Evolutionary conservation across 2,797 vertebrate genomes (phyloP), one percentile per base, ranked within the genome.

Genomic region (Acrossocheilus fasciatus): DNA sequence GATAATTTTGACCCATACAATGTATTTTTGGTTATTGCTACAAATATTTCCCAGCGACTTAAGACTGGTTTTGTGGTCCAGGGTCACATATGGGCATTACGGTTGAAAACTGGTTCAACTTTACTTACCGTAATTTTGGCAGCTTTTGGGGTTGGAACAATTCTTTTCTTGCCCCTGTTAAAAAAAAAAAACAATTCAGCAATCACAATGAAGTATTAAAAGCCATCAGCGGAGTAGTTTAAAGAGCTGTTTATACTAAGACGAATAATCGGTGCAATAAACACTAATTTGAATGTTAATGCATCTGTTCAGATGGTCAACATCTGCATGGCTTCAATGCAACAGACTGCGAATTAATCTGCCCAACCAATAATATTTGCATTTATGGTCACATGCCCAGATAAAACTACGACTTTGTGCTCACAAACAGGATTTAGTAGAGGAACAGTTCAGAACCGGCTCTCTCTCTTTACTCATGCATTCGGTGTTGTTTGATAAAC

Each of bases 91-190:
- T 39, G 6, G 11, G n/a, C 6, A 4, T 15, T 10, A 43, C 43
- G 12, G 12, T 17, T 34, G 26, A 34, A 66, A 66, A 34, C 26
- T 15, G 6, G 20, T 43, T 78, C 7, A 62, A 9, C 10, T 75
- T 39, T 23, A 89, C 94, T 94, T 92, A 98, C 98, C 97, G 97
- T 98, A 73, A 94, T 92, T 96, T 97, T 99, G 9, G 80, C 34
- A 91, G 96, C 95, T 95, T 97, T 99, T 87, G 97, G 95, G 69
- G 96, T 95, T 84, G 97, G 93, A 91, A 98, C 94, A 89, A 99
- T 96, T 91, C 97, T 97, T 94, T 96, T 98, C 94, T 98, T 99
- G 89, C 96, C 95, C 92, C 98, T 89, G 92, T 68, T 87, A n/a
- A 66, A 90, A 87, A 3, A 87, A 3, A 54, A 2, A 47, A 66